A percentile compares a stretch with the other conserved stretches of the same genome.
These are phyloP conservation scores for Smutsia temminckii DNA, from an alignment of 2,797 vertebrate species.

Conservation along the genomic window DNA sequence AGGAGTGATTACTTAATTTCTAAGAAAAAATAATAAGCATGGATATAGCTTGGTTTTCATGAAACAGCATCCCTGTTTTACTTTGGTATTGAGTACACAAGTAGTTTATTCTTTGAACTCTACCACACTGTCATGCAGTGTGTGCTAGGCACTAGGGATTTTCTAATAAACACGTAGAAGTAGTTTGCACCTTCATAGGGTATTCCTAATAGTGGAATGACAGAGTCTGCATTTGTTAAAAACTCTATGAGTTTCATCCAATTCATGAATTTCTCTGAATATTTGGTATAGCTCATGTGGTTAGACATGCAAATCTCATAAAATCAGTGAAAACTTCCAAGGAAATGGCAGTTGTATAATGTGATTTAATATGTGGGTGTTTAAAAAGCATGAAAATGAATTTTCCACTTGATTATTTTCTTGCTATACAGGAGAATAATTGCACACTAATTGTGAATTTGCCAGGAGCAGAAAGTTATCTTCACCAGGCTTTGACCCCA, in stretches of 20 bases:
- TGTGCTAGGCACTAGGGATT: background rate
- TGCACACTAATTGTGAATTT: background rate
- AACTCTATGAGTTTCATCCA: background rate
- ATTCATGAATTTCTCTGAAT: constrained; percentile 38
- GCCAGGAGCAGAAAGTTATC: constrained; percentile 36
- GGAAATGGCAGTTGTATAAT: constrained; percentile 21
- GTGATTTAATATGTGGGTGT: background rate
- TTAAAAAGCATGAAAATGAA: constrained; percentile 53
- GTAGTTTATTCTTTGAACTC: constrained; percentile 20
- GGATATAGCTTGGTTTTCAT: background rate
- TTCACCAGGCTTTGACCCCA: background rate
- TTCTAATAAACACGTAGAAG: background rate
- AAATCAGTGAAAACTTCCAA: background rate
- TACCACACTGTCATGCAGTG: background rate
- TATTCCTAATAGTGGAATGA: background rate
- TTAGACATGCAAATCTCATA: constrained; percentile 15
- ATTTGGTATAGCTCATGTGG: background rate
- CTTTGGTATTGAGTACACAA: background rate
- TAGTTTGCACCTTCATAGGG: background rate
- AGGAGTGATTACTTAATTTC: background rate
- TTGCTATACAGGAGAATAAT: constrained; percentile 50
- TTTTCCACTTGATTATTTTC: constrained; percentile 59
- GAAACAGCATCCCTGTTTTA: background rate
- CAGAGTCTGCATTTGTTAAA: background rate
- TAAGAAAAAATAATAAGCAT: background rate